Evolutionary conservation across 2,113 vertebrate genomes (phyloP).

Genomic region (Corythornis cristatus): DNA sequence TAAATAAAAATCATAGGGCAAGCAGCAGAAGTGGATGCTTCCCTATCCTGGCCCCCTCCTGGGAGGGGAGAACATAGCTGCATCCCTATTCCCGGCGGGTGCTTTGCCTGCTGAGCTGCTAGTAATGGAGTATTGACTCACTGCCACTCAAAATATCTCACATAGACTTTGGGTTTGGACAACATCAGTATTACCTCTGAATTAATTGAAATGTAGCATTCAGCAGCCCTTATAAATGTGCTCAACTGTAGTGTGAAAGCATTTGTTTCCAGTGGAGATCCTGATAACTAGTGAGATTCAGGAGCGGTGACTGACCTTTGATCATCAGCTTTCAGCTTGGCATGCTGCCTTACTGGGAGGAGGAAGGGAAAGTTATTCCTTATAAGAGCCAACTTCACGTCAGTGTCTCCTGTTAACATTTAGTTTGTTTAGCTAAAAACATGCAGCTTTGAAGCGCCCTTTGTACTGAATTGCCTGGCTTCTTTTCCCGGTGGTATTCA

Average conservation of each 20-base stretch:
- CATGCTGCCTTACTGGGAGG: not conserved
- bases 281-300: conserved; percentile 44
- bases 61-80: not conserved
- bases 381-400: conserved; percentile 31
- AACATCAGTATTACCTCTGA: not conserved
- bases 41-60: not conserved
- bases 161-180: not conserved
- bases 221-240: conserved; percentile 5
- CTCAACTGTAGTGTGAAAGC: not conserved
- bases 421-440: conserved; percentile 21
- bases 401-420: conserved; percentile 29
- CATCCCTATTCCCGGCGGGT: not conserved
- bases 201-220: conserved; percentile 52
- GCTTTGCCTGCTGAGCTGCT: not conserved
- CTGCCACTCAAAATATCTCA: not conserved
- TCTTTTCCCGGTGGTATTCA: not conserved
- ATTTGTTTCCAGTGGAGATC: conserved; percentile 37
- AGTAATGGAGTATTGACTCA: not conserved
- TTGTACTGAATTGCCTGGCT: not conserved
- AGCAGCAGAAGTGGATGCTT: not conserved
- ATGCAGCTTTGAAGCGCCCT: not conserved
- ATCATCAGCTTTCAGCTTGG: conserved; percentile 32
- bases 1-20: not conserved
- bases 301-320: conserved; percentile 54
- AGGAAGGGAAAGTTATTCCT: conserved; percentile 45